These are phyloP conservation scores for Channa striata DNA, from an alignment of 2,797 vertebrate genomes.

Conservation along the genomic window DNA sequence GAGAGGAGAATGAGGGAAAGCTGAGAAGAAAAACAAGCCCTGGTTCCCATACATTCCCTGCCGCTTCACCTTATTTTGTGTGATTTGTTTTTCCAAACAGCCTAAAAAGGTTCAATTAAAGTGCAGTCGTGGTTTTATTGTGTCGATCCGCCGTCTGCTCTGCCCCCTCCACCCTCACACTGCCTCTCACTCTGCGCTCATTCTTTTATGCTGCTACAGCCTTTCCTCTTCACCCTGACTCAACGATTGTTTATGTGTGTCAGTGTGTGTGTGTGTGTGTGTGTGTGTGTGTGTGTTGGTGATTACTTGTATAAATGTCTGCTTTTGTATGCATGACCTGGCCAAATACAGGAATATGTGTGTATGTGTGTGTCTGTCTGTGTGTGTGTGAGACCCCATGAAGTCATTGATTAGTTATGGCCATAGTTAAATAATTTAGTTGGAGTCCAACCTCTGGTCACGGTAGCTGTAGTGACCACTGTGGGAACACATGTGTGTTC, in stretches of 20 bases:
- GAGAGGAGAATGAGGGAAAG: constrained; percentile 16
- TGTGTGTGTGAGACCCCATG: constrained; percentile 5
- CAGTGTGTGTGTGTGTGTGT: constrained; percentile 5
- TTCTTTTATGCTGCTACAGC: constrained; percentile 76
- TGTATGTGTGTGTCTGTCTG: constrained; percentile 8
- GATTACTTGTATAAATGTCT: constrained; percentile 5
- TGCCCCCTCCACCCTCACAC: constrained; percentile 60
- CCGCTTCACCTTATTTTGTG: constrained; percentile 63
- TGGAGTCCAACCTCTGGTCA: constrained; percentile 49
- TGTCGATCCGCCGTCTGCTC: constrained; percentile 25
- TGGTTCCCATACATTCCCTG: constrained; percentile 73
- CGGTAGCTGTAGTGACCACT: constrained; percentile 32
- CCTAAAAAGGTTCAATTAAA: constrained; percentile 73
- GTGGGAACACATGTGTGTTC: constrained; percentile 16
- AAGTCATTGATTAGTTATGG: constrained; percentile 51
- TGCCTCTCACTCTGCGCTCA: constrained; percentile 82
- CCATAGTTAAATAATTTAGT: constrained; percentile 30
- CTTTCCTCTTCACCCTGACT: constrained; percentile 72
- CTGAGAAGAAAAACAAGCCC: constrained; percentile 72
- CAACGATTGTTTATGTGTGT: constrained; percentile 68
- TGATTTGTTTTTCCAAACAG: constrained; percentile 45
- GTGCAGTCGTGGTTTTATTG: constrained; percentile 61
- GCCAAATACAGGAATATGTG: background rate
- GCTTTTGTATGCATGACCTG: constrained; percentile 6
- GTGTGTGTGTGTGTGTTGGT: constrained; percentile 8